phyloP scores from a whole-genome alignment of 2,113 vertebrate species.

The Malurus cyaneus region DNA sequence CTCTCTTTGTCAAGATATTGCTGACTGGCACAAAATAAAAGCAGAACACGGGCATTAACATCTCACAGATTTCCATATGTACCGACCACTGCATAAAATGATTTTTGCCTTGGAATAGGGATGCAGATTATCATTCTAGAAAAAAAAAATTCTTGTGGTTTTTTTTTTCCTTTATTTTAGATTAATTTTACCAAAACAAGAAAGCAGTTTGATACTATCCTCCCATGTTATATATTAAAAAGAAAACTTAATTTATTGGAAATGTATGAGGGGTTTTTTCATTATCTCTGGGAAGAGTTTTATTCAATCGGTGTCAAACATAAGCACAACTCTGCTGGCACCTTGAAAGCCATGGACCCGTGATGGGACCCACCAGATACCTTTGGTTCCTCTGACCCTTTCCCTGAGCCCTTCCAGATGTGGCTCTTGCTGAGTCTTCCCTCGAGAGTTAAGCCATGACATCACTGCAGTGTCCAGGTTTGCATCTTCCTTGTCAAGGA shows the following conservation, averaged over 20 bases:
- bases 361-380: background rate
- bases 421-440: background rate
- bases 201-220: background rate
- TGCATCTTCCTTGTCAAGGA: background rate
- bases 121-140: background rate
- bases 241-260: background rate
- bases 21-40: background rate
- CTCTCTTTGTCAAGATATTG: background rate
- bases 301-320: background rate
- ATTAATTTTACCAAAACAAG: background rate
- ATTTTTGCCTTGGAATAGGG: background rate
- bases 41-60: background rate
- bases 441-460: background rate
- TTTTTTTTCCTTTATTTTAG: background rate
- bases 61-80: background rate
- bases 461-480: background rate
- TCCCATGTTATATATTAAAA: background rate
- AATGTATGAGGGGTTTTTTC: rapidly evolving
- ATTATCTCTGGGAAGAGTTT: background rate
- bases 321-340: background rate
- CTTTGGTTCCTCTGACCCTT: background rate
- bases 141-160: background rate
- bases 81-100: background rate
- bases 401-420: background rate
- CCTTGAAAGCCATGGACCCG: background rate